phyloP scores from a whole-genome alignment of 1,140 invertebrate genomes.

The Philotrypesis tridentata region DNA sequence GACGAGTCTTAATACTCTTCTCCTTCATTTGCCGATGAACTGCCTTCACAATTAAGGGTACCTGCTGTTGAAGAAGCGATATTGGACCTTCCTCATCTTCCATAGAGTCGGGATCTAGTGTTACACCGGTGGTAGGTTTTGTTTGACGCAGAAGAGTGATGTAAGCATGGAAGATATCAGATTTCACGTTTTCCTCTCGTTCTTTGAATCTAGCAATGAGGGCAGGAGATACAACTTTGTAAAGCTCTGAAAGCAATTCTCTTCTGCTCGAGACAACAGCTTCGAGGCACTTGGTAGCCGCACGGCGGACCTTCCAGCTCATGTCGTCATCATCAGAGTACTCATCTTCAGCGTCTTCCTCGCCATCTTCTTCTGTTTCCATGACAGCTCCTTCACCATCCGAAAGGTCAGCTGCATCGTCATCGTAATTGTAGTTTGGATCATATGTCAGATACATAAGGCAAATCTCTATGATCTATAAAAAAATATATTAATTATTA shows the following conservation, averaged over 20 bases:
- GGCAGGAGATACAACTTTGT: conserved; percentile 89
- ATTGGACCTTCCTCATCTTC: conserved; percentile 85
- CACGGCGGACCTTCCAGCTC: conserved; percentile 97
- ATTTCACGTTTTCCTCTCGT: conserved; percentile 98
- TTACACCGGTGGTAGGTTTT: conserved; percentile 76
- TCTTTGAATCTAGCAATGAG: conserved; percentile 97
- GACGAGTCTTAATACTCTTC: conserved; percentile 94
- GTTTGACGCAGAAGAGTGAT: conserved; percentile 94
- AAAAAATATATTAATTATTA: not conserved
- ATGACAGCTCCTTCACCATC: conserved; percentile 79
- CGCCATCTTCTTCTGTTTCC: conserved; percentile 81
- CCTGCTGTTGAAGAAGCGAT: conserved; percentile 81
- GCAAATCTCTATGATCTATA: conserved; percentile 90
- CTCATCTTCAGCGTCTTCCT: conserved; percentile 91
- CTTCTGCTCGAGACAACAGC: conserved; percentile 93
- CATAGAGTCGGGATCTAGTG: conserved; percentile 84
- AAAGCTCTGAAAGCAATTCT: conserved; percentile 93
- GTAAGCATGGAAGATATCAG: conserved; percentile 97
- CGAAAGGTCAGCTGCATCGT: conserved; percentile 80
- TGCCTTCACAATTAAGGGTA: conserved; percentile 88
- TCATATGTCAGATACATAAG: conserved; percentile 96
- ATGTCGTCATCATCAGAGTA: conserved; percentile 99
- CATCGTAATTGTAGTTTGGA: conserved; percentile 99
- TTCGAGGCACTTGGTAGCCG: conserved; percentile 97
- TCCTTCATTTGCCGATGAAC: conserved; percentile 94